phyloP scores from a whole-genome alignment of 2,888 invertebrate genomes.

The Maniola hyperantus region DNA sequence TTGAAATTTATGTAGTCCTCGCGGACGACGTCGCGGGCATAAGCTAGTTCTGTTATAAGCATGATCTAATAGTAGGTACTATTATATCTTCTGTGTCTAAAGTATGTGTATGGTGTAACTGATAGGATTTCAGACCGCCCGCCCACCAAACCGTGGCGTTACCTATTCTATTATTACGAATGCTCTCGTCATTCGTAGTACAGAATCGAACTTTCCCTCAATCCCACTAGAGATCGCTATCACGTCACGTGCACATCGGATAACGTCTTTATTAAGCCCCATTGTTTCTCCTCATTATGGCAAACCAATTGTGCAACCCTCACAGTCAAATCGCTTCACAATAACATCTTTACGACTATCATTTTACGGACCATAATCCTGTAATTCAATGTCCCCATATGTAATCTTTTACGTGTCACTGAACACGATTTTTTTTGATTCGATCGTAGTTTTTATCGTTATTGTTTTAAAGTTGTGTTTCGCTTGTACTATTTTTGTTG shows the following conservation, averaged over 20 bases:
- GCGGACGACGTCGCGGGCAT: too few relatives aligned
- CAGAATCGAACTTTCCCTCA: slow-evolving; percentile 27
- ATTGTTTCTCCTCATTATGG: slow-evolving; percentile 79
- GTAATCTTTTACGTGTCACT: slow-evolving; percentile 19
- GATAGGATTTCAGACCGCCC: too few relatives aligned
- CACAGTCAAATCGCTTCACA: slow-evolving; percentile 20
- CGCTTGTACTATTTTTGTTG: slow-evolving; percentile 16
- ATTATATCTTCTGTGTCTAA: too few relatives aligned
- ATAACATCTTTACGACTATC: slow-evolving; percentile 26
- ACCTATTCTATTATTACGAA: not conserved
- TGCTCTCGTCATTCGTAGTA: not conserved
- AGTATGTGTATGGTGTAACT: too few relatives aligned
- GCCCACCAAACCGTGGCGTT: too few relatives aligned
- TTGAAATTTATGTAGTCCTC: too few relatives aligned
- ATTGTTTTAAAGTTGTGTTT: slow-evolving; percentile 29
- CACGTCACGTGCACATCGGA: slow-evolving; percentile 46
- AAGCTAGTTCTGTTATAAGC: too few relatives aligned
- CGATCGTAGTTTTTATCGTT: slow-evolving; percentile 14
- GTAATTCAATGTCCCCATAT: slow-evolving; percentile 4
- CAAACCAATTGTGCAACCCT: slow-evolving; percentile 62
- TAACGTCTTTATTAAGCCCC: slow-evolving; percentile 75
- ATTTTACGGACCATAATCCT: slow-evolving; percentile 23
- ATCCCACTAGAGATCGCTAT: slow-evolving; percentile 31
- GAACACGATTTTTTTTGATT: slow-evolving; percentile 3
- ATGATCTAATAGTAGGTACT: too few relatives aligned